phyloP scores from a whole-genome alignment of 1,140 invertebrate species.

The Drosophila punjabiensis region DNA sequence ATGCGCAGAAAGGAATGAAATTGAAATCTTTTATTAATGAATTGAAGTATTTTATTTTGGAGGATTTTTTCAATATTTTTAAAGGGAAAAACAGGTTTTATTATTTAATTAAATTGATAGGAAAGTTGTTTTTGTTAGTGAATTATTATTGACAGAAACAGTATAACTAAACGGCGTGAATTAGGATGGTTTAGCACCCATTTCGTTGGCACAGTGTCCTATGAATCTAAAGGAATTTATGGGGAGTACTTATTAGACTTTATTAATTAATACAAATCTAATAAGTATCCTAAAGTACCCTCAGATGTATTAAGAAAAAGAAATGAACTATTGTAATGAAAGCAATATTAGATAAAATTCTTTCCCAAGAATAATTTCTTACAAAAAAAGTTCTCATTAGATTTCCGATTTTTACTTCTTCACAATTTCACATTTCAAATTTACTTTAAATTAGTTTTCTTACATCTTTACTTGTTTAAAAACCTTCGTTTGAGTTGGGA shows the following conservation, averaged over 20 bases:
- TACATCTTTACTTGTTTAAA: not conserved
- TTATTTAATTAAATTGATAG: not conserved
- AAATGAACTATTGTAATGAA: not conserved
- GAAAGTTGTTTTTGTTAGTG: not conserved
- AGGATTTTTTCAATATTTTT: not conserved
- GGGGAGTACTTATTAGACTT: no score
- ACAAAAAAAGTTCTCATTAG: no score
- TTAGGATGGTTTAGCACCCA: not conserved
- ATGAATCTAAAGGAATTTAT: not conserved
- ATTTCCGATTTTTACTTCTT: not conserved
- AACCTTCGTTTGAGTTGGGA: not conserved
- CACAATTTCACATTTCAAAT: not conserved
- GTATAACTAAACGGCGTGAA: not conserved
- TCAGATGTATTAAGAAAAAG: not conserved
- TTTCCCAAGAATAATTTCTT: not conserved
- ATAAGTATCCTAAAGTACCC: not conserved
- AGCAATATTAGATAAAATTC: fast-evolving
- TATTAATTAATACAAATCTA: not conserved
- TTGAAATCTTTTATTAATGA: not conserved
- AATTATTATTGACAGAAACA: not conserved
- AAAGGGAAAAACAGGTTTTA: not conserved
- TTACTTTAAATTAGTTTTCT: not conserved
- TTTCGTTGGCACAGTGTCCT: not conserved
- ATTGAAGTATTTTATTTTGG: not conserved
- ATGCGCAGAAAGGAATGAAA: not conserved